Conservation (phyloP, 2,797 vertebrate genomes). For the Cuniculus paca region DNA sequence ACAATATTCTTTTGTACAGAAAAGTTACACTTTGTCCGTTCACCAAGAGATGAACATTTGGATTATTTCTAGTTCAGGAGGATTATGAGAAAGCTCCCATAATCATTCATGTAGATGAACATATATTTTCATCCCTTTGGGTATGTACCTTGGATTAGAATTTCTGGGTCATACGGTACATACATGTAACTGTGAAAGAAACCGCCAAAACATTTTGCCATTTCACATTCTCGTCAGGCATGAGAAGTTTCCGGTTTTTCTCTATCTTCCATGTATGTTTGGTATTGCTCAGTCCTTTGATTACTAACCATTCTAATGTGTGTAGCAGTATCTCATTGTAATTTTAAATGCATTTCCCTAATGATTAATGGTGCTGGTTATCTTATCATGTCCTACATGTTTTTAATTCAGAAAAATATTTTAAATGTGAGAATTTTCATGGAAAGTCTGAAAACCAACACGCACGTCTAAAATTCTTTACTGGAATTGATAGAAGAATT, state of each 20-base stretch:
- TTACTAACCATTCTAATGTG: background rate
- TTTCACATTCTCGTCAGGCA: background rate
- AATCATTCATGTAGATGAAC: background rate
- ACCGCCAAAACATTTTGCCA: background rate
- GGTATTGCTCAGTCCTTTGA: background rate
- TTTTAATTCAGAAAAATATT: conserved; percentile 25
- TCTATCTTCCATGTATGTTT: background rate
- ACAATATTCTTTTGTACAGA: background rate
- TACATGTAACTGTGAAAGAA: conserved; percentile 5
- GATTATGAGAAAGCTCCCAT: background rate
- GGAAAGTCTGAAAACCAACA: conserved; percentile 44
- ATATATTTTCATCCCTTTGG: conserved; percentile 19
- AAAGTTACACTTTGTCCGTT: background rate
- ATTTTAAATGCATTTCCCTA: conserved; percentile 44
- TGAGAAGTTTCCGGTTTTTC: background rate
- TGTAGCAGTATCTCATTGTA: background rate
- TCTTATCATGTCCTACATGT: conserved; percentile 8
- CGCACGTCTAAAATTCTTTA: background rate
- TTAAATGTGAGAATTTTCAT: conserved; percentile 46
- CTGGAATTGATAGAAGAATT: background rate
- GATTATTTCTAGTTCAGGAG: conserved; percentile 15
- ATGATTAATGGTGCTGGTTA: background rate
- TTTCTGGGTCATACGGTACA: background rate
- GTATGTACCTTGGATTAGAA: background rate
- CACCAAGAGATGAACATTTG: background rate